These are phyloP conservation scores for Onchidella celtica DNA, from an alignment of 2,888 invertebrate species.

Conservation along the genomic window DNA sequence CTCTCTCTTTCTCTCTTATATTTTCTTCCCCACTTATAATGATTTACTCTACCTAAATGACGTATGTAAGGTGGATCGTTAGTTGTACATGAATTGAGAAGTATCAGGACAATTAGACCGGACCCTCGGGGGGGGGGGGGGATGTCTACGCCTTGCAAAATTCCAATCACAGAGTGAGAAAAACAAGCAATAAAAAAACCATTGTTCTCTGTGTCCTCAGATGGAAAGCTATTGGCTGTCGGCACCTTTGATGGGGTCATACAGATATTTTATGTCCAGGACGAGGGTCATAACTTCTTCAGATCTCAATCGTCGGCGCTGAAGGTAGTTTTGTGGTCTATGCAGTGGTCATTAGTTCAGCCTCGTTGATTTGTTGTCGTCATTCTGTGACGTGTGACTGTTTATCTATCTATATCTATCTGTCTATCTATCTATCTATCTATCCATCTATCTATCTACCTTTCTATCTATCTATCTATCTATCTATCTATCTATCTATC, in stretches of 20 bases:
- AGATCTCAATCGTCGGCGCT: constrained; percentile 81
- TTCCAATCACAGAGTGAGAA: too few relatives aligned
- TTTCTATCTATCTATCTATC: neutral
- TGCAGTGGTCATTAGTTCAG: neutral
- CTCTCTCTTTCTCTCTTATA: neutral
- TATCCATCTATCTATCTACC: too few relatives aligned
- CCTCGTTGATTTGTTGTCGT: neutral
- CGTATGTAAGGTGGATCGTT: too few relatives aligned
- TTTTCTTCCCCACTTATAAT: neutral
- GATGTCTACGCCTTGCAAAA: too few relatives aligned
- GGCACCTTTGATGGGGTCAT: constrained; percentile 94
- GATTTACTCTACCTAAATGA: neutral
- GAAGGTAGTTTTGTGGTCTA: too few relatives aligned
- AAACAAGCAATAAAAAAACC: too few relatives aligned
- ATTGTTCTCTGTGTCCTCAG: constrained; percentile 82
- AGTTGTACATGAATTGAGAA: too few relatives aligned
- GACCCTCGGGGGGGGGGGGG: too few relatives aligned
- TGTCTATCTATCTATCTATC: too few relatives aligned
- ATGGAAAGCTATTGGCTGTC: constrained; percentile 92
- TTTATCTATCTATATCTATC: too few relatives aligned
- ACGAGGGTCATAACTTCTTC: constrained; percentile 90
- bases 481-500: neutral
- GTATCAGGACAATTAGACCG: too few relatives aligned
- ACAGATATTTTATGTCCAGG: constrained; percentile 90
- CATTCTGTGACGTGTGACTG: neutral